Evolutionary conservation across 1,140 invertebrate genomes (phyloP), one percentile per base, ranked within the genome.

Genomic region (Tetramorium simillimum): DNA sequence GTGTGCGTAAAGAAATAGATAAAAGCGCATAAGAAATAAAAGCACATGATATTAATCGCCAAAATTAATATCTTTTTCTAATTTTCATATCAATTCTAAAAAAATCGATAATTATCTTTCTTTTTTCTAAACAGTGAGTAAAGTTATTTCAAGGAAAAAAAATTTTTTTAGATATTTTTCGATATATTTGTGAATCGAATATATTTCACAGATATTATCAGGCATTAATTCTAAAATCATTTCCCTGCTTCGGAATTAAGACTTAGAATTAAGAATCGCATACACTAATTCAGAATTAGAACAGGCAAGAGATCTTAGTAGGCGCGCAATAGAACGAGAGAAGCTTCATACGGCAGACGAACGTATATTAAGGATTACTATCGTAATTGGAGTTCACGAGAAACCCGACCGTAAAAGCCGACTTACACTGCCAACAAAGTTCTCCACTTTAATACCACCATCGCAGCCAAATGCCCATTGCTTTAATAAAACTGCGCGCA

Each of bases 321-420:
- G 51, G 69, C 37, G 28, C 7, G 40, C 37, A 33, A 60, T 82
- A 60, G 56, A 82, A 60, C 24, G 69, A 21, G 82, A 85, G 33
- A 40, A 49, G n/a, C 49, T 77, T 33, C 46, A 43, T 78, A 51
- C n/a, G 58, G 37, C 46, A 65, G 53, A 40, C 53, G n/a, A 77
- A 72, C 65, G 69, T 80, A 87, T 86, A 81, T 70, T 70, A 86
- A 73, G 82, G 87, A 89, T 88, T 84, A 88, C 43, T 56, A 43
- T 60, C 43, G 72, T 90, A 91, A 88, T 91, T 86, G 86, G 65
- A 62, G 72, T 90, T 65, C 51, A 58, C 69, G 63, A 58, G 60
- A 76, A 33, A 40, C 65, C 40, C 67, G 53, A 72, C 65, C 67
- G 58, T 90, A 87, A 88, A 90, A 86, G 77, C 75, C 85, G 67